Evolutionary conservation across 2,113 vertebrate species (phyloP), one percentile per base, ranked within the genome.

Genomic region (Aptenodytes patagonicus): DNA sequence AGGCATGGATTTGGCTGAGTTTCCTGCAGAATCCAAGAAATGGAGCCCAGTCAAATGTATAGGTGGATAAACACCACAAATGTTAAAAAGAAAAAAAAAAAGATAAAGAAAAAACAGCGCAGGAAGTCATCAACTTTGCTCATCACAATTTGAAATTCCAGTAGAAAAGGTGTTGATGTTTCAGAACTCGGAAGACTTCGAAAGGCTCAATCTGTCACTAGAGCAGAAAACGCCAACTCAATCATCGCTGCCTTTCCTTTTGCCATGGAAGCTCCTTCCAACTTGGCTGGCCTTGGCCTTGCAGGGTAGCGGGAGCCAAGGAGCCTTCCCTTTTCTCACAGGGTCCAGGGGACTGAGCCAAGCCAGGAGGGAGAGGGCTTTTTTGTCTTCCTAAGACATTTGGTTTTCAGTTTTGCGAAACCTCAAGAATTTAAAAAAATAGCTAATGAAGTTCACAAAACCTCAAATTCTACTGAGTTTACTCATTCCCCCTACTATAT

Each of bases 381-480:
- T 96, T 96, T 96, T 88, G 49, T 90, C 66, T 91, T 92, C 64
- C 34, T 73, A 70, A 90, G 47, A 78, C 90, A 94, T 97, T 93
- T 92, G 94, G 95, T 89, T 95, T 97, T 96, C 84, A 96, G 91
- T 93, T 96, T 92, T 96, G 88, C 4, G 6, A 96, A 96, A 94
- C 95, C 95, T 94, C 96, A 97, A 90, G 96, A 96, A 96, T 97
- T 95, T 31, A 0, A 73, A 95, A 91, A 95, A 96, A 76, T 38
- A 80, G 83, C 71, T 96, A 96, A 94, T 96, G 88, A 95, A 96
- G 95, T 87, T 95, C 91, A 83, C 60, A 93, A 97, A 97, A 93
- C 97, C 95, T 96, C 96, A 94, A 73, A 97, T 97, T 97, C 95
- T 96, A 90, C 79, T 81, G 79, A 84, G 86, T 97, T 96, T 95